Conservation (phyloP, 1,140 invertebrate genomes). For the Drosophila tropicalis region DNA sequence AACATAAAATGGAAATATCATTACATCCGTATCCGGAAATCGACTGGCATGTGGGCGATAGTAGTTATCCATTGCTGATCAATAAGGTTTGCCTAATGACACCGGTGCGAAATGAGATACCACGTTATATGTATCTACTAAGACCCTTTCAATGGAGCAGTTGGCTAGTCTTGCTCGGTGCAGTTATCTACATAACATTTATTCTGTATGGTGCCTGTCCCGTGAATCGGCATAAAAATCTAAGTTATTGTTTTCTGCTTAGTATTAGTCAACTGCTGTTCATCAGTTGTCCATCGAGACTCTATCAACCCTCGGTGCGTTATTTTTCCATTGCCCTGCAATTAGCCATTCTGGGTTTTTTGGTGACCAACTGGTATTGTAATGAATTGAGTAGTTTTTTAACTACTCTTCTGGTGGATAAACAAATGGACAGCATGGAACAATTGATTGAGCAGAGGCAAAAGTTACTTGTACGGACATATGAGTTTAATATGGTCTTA, state of each 20-base stretch:
- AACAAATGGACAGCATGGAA: slow-evolving; percentile 71
- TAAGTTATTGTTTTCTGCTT: slow-evolving; percentile 24
- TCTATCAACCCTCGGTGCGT: slow-evolving; percentile 47
- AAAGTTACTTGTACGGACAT: slow-evolving; percentile 55
- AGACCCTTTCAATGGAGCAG: slow-evolving; percentile 54
- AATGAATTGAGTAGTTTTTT: slow-evolving; percentile 68
- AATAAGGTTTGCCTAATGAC: slow-evolving; percentile 67
- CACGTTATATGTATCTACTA: slow-evolving; percentile 63
- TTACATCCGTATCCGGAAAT: slow-evolving; percentile 67
- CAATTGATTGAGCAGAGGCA: slow-evolving; percentile 65
- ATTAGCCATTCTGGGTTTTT: slow-evolving; percentile 61
- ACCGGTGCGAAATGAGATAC: slow-evolving; percentile 67
- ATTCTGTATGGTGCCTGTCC: slow-evolving; percentile 39
- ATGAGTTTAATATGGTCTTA: slow-evolving; percentile 60
- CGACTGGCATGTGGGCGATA: slow-evolving; percentile 49
- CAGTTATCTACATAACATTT: slow-evolving; percentile 51
- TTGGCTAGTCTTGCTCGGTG: slow-evolving; percentile 54
- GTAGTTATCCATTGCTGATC: slow-evolving; percentile 71
- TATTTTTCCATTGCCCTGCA: slow-evolving; percentile 62
- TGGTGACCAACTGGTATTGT: slow-evolving; percentile 67
- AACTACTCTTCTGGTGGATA: slow-evolving; percentile 61
- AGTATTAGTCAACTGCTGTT: slow-evolving; percentile 46
- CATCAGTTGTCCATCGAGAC: slow-evolving; percentile 32
- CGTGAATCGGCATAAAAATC: slow-evolving; percentile 35
- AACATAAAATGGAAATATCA: slow-evolving; percentile 55